These are phyloP conservation scores for Ylistrum balloti DNA, from an alignment of 1,140 invertebrate genomes.

Conservation along the genomic window DNA sequence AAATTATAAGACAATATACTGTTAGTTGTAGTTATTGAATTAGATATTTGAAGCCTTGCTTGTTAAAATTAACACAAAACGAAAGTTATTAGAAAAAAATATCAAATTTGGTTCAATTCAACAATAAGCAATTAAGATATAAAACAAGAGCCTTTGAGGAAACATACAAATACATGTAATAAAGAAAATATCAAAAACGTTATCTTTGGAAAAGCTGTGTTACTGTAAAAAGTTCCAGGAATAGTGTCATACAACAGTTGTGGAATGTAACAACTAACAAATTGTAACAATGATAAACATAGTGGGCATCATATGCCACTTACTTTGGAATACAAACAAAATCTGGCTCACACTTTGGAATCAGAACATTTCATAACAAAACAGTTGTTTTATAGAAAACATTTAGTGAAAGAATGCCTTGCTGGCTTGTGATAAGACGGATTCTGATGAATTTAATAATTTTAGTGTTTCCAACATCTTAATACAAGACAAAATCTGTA, in stretches of 20 bases:
- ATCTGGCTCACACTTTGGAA: conserved; percentile 22
- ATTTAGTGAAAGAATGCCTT: no score
- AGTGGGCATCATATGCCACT: background rate
- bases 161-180: background rate
- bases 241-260: background rate
- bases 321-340: background rate
- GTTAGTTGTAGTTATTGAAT: background rate
- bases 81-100: background rate
- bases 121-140: background rate
- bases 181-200: background rate
- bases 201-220: conserved; percentile 1
- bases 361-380: background rate
- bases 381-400: background rate
- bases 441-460: no score
- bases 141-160: background rate
- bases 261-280: conserved; percentile 37
- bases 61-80: background rate
- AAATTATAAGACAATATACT: no score
- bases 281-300: background rate
- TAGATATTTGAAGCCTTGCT: background rate
- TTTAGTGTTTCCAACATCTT: no score
- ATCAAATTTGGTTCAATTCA: background rate
- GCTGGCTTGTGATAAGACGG: background rate
- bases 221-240: background rate
- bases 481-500: no score